These are phyloP conservation scores for Hemiprocne comata DNA, from an alignment of 2,113 vertebrate species.

Conservation along the genomic window DNA sequence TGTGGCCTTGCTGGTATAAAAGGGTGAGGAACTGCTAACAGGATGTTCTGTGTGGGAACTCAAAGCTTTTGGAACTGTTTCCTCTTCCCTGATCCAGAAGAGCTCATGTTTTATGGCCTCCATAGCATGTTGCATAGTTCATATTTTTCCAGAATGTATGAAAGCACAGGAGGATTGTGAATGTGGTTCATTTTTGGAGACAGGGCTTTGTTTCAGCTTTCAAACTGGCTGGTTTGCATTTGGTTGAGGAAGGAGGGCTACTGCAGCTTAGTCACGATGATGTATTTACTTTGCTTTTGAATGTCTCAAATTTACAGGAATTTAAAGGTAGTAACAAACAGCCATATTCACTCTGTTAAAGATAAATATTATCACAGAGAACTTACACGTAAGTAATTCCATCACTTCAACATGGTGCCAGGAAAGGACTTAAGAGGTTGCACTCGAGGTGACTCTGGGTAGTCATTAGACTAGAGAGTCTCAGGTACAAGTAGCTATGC, in stretches of 20 bases:
- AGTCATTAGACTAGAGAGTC: not conserved
- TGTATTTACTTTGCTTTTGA: not conserved
- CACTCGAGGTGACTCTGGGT: not conserved
- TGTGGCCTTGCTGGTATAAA: constrained; percentile 29
- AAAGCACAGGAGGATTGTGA: constrained; percentile 3
- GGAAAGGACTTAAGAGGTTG: not conserved
- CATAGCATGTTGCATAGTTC: constrained; percentile 33
- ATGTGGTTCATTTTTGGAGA: constrained; percentile 22
- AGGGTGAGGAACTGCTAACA: constrained; percentile 29
- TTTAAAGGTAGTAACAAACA: not conserved
- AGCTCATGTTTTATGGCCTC: constrained; percentile 60
- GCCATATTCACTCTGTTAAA: not conserved
- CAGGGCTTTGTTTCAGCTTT: not conserved
- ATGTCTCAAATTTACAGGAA: not conserved
- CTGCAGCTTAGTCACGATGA: not conserved
- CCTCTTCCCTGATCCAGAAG: constrained; percentile 40
- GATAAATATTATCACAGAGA: not conserved
- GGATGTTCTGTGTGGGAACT: constrained; percentile 53
- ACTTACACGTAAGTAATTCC: not conserved
- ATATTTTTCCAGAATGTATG: constrained; percentile 21
- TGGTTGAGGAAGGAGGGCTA: not conserved
- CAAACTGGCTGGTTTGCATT: not conserved
- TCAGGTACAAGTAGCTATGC: not conserved
- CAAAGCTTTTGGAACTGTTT: constrained; percentile 52
- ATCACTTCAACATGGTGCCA: not conserved